Base-by-base conservation (phyloP, 2,113 vertebrate species). In the Corythaeola cristata region DNA sequence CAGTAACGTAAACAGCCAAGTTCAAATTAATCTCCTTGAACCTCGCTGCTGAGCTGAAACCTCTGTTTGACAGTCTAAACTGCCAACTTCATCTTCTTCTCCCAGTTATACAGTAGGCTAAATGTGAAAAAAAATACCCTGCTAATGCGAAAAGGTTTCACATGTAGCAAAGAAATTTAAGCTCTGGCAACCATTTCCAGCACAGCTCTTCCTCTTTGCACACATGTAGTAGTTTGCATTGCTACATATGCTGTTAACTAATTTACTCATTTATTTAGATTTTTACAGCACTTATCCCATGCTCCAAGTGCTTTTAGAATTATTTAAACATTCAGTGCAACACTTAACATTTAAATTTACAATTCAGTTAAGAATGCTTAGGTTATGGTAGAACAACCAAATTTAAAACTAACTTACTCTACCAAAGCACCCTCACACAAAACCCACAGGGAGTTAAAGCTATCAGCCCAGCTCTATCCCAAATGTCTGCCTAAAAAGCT, bases 271-370 rank as follows among this genome's bases (percentile, higher is more conserved):
- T 93, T 97, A 94, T 97, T 97, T 97, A 94, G 92, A 95, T 89
- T 94, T 95, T 96, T 95, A 91, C 90, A 87, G 91, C 92, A 79
- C 94, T 97, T 94, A 96, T 94, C 92, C 92, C 94, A 93, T 97
- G 89, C 84, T 97, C 95, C 88, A 96, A 96, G 93, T 95, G 90
- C 93, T 96, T 96, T 97, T 94, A 95, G 94, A 96, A 95, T 95
- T 97, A 97, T 93, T 97, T 84, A 97, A 96, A 95, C 86, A 92
- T 96, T 96, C 84, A 89, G 77, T 55, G 89, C 69, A 92, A 96
- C 86, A 88, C 96, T 97, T 95, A 97, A 95, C 94, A 92, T 96
- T 96, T 92, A 96, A 87, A 92, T 97, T 97, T 97, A 97, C 88
- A 94, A 92, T 95, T 97, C 95, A 95, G 92, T 94, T 97, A 97